A percentile compares a stretch with the other conserved stretches of the same genome.
Conservation (phyloP, 2,113 vertebrate species). For the Anhinga rufa region DNA sequence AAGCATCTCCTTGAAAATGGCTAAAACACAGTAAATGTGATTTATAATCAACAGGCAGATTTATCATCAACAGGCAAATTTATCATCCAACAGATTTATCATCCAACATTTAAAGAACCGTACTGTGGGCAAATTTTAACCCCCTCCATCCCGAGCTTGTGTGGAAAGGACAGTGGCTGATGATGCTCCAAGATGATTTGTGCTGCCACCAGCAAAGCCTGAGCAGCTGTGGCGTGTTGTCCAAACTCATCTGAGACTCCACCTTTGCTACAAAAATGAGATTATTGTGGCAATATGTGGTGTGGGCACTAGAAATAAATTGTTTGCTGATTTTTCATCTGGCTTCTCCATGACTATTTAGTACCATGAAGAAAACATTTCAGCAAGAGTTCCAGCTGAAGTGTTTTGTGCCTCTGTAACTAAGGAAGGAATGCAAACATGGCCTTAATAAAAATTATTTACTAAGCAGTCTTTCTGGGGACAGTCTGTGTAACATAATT, state of each 20-base stretch:
- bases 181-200: background rate
- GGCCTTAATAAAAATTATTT: background rate
- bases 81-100: background rate
- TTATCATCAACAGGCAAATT: background rate
- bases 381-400: background rate
- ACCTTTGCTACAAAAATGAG: background rate
- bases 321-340: background rate
- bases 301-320: background rate
- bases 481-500: background rate
- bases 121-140: background rate
- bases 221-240: background rate
- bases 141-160: rapidly evolving
- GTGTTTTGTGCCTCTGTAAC: background rate
- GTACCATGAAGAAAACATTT: background rate
- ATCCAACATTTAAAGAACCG: background rate
- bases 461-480: background rate
- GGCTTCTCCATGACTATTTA: background rate
- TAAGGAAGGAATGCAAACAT: background rate
- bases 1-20: background rate
- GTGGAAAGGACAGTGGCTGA: background rate
- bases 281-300: background rate
- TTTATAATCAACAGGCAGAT: background rate
- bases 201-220: background rate
- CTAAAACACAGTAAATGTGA: background rate
- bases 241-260: background rate